These are phyloP conservation scores for Cheirogaleus medius DNA, from an alignment of 2,113 vertebrate species.

Conservation along the genomic window DNA sequence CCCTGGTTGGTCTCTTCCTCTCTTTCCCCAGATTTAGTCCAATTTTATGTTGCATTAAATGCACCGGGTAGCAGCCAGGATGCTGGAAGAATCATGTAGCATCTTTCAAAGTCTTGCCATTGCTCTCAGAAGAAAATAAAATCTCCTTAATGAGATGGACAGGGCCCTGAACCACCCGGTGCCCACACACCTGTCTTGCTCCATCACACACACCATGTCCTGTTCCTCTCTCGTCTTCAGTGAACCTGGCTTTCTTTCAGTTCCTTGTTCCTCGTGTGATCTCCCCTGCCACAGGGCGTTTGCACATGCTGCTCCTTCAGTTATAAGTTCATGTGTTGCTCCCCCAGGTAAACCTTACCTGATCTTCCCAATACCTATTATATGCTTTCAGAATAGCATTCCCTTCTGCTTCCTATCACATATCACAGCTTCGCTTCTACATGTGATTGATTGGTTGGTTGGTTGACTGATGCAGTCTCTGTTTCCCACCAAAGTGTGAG, in stretches of 20 bases:
- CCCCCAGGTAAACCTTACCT: not conserved
- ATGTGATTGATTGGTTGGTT: not conserved
- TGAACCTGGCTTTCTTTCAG: not conserved
- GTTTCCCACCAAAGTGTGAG: not conserved
- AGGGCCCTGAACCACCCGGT: not conserved
- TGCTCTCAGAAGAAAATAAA: conserved; percentile 1
- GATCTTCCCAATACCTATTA: not conserved
- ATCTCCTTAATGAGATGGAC: not conserved
- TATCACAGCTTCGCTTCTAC: not conserved
- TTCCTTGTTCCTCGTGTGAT: not conserved
- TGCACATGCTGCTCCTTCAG: not conserved
- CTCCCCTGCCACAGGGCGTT: not conserved
- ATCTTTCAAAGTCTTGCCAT: not conserved
- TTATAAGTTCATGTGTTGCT: not conserved
- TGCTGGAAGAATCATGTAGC: not conserved
- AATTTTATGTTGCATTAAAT: not conserved
- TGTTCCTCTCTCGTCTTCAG: not conserved
- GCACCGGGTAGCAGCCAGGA: not conserved
- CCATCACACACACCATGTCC: not conserved
- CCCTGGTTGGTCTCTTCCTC: not conserved
- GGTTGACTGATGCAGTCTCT: not conserved
- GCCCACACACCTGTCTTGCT: not conserved
- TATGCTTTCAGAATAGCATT: not conserved
- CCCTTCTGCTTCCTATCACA: not conserved
- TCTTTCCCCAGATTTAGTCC: not conserved